phyloP scores from a whole-genome alignment of 2,113 vertebrate species.

The Bambusicola thoracicus region DNA sequence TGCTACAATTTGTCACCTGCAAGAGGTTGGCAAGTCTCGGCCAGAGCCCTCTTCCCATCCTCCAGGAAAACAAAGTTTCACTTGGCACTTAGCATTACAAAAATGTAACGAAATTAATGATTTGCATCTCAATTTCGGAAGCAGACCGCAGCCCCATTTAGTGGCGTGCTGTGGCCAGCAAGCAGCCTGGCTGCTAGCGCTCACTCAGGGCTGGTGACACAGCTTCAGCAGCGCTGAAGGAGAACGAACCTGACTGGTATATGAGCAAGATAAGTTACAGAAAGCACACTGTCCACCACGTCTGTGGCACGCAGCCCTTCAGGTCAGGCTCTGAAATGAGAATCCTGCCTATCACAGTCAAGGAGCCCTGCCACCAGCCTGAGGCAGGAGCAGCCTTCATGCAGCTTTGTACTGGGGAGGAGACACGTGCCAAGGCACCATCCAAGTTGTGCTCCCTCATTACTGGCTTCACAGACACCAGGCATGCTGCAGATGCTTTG shows the following conservation, averaged over 20 bases:
- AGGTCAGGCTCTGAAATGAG: background rate
- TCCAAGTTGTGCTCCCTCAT: background rate
- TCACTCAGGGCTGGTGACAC: background rate
- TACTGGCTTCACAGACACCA: background rate
- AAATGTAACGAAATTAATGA: constrained; percentile 31
- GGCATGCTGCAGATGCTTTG: background rate
- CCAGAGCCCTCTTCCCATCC: background rate
- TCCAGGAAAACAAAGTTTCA: background rate
- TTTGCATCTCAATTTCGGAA: background rate
- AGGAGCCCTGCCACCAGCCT: background rate
- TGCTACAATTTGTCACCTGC: background rate
- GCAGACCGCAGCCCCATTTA: background rate
- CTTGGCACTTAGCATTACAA: constrained; percentile 72
- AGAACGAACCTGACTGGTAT: background rate
- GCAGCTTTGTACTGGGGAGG: background rate
- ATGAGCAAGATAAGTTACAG: background rate
- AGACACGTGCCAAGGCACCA: accelerated
- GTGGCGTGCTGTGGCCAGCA: background rate
- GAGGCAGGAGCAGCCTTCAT: background rate
- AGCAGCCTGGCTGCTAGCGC: background rate
- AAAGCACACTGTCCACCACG: background rate
- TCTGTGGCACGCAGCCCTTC: background rate
- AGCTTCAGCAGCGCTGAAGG: background rate
- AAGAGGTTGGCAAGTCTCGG: background rate
- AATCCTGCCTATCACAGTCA: background rate